Percentiles rank a stretch among this genome's conserved stretches.
These are phyloP conservation scores for Chlamydotis undulata DNA, from an alignment of 2,113 vertebrate species.

Conservation along the genomic window DNA sequence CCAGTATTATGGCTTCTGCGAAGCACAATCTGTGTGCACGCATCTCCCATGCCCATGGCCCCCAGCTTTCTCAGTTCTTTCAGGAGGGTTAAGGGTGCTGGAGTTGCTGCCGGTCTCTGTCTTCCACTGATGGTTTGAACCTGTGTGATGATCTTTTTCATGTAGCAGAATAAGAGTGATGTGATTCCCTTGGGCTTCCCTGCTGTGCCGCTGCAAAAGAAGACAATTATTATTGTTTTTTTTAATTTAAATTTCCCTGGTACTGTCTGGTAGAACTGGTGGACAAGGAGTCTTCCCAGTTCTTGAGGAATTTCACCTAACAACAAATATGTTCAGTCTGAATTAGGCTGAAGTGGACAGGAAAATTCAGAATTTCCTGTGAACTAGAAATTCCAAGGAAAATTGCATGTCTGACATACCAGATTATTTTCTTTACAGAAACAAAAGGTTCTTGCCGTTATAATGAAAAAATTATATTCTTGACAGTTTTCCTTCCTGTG, in stretches of 20 bases:
- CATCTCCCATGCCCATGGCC: not conserved
- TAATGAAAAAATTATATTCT: not conserved
- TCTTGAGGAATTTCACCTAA: not conserved
- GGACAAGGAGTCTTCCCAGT: not conserved
- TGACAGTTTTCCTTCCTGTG: not conserved
- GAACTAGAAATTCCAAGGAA: not conserved
- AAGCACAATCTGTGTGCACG: not conserved
- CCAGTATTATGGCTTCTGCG: not conserved
- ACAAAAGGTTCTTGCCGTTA: not conserved
- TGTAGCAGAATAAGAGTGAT: not conserved
- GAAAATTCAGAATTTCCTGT: not conserved
- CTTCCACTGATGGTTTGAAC: not conserved
- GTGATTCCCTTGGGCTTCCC: not conserved
- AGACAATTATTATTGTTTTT: not conserved
- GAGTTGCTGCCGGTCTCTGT: not conserved
- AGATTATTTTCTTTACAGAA: not conserved
- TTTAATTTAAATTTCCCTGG: not conserved
- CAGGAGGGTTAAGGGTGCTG: not conserved
- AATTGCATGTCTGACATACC: not conserved
- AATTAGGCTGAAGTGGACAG: not conserved
- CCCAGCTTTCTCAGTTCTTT: not conserved
- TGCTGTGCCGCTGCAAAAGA: not conserved
- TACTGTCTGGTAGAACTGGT: not conserved
- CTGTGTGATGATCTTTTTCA: not conserved
- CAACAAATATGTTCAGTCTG: not conserved